A percentile compares a stretch with the other conserved stretches of the same genome.
These are phyloP conservation scores for Eospalax fontanierii DNA, from an alignment of 2,797 vertebrate genomes.

Conservation along the genomic window DNA sequence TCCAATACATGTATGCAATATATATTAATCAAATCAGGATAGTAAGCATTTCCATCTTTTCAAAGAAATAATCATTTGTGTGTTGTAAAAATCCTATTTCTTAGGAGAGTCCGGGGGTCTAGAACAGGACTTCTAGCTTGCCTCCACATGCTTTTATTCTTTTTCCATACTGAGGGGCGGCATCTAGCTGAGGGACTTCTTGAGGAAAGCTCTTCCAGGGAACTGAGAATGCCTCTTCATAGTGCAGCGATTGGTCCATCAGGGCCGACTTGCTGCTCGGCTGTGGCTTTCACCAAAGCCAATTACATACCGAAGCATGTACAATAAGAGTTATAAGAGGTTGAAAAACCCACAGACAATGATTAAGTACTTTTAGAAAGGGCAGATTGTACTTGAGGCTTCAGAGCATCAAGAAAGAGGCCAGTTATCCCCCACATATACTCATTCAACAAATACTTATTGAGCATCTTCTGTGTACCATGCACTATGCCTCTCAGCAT, in stretches of 20 bases:
- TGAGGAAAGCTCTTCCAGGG: slow-evolving; percentile 1
- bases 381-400: background rate
- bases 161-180: background rate
- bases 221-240: background rate
- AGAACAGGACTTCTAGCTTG: background rate
- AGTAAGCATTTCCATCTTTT: background rate
- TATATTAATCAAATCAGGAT: background rate
- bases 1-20: background rate
- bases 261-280: background rate
- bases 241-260: background rate
- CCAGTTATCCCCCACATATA: background rate
- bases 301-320: background rate
- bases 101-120: background rate
- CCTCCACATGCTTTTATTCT: background rate
- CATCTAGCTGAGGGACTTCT: background rate
- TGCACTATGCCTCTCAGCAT: background rate
- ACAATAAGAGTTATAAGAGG: background rate
- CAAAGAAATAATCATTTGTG: background rate
- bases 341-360: background rate
- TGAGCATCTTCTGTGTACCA: background rate
- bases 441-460: slow-evolving; percentile 16
- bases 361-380: too few species aligned
- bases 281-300: background rate
- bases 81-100: background rate
- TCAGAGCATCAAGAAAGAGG: background rate